phyloP scores from a whole-genome alignment of 2,888 invertebrate species.

The Habroteleia sp. region DNA sequence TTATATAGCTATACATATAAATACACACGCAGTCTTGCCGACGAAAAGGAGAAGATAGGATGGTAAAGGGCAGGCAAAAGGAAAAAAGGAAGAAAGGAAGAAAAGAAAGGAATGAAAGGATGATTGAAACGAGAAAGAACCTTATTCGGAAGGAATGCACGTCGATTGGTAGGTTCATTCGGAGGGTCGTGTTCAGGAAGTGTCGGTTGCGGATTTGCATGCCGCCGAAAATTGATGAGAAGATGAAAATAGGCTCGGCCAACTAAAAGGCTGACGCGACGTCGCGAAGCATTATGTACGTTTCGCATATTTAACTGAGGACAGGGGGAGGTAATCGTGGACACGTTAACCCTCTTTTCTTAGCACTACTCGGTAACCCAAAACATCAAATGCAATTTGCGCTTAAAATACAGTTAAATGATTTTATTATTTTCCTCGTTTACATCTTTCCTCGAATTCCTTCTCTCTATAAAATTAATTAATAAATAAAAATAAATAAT shows the following conservation, averaged over 20 bases:
- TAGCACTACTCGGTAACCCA: too few species aligned
- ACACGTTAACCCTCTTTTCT: conserved; percentile 14
- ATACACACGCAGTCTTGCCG: conserved; percentile 41
- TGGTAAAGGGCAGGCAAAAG: conserved; percentile 3
- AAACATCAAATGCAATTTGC: too few species aligned
- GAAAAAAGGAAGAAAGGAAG: conserved; percentile 13
- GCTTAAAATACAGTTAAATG: too few species aligned
- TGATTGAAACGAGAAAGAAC: conserved; percentile 38
- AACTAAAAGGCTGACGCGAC: conserved; percentile 36
- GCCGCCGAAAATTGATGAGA: conserved; percentile 76
- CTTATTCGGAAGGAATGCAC: conserved; percentile 29
- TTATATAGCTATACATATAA: conserved; percentile 59
- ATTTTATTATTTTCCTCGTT: too few species aligned
- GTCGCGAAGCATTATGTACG: conserved; percentile 36
- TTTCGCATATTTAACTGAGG: conserved; percentile 26
- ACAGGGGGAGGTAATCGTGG: conserved; percentile 4
- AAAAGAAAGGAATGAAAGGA: conserved; percentile 48
- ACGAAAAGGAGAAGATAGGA: conserved; percentile 22
- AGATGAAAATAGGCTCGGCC: conserved; percentile 46
- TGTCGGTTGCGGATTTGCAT: conserved; percentile 75
- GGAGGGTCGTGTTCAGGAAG: conserved; percentile 65
- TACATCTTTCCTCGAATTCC: too few species aligned
- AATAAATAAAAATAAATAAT: too few species aligned
- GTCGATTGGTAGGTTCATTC: conserved; percentile 56
- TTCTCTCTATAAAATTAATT: too few species aligned